Percentiles rank a stretch among this genome's conserved stretches.
phyloP scores from a whole-genome alignment of 2,888 invertebrate genomes.

The Eilema caniola region DNA sequence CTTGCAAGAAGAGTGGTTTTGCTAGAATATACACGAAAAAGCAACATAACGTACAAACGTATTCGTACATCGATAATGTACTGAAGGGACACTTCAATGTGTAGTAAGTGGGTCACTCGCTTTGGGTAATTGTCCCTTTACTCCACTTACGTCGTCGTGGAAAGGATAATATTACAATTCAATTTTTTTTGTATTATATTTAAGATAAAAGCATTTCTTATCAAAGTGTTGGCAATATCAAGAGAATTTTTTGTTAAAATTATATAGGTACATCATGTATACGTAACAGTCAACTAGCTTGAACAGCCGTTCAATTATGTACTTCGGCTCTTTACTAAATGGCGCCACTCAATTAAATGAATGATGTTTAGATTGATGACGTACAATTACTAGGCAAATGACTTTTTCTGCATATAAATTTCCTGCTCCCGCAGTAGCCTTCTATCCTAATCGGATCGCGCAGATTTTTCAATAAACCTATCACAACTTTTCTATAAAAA shows the following conservation, averaged over 20 bases:
- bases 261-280: too few species aligned
- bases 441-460: too few species aligned
- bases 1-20: background rate
- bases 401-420: too few species aligned
- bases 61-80: background rate
- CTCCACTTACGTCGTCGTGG: background rate
- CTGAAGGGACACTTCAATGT: slow-evolving; percentile 4
- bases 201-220: background rate
- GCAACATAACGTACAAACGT: background rate
- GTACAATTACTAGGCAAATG: too few species aligned
- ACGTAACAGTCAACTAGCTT: too few species aligned
- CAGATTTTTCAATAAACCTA: too few species aligned
- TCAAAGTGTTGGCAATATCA: background rate
- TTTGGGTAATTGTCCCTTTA: slow-evolving; percentile 2
- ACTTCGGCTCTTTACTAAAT: too few species aligned
- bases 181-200: background rate
- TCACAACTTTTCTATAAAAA: too few species aligned
- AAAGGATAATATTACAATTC: background rate
- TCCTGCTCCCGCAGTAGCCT: too few species aligned
- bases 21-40: background rate
- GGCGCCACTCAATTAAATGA: too few species aligned
- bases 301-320: too few species aligned
- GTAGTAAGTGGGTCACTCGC: slow-evolving; percentile 4
- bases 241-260: background rate
- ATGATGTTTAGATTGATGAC: too few species aligned